Base-by-base conservation (phyloP, 2,888 invertebrate genomes). In the Epiblema foenella region DNA sequence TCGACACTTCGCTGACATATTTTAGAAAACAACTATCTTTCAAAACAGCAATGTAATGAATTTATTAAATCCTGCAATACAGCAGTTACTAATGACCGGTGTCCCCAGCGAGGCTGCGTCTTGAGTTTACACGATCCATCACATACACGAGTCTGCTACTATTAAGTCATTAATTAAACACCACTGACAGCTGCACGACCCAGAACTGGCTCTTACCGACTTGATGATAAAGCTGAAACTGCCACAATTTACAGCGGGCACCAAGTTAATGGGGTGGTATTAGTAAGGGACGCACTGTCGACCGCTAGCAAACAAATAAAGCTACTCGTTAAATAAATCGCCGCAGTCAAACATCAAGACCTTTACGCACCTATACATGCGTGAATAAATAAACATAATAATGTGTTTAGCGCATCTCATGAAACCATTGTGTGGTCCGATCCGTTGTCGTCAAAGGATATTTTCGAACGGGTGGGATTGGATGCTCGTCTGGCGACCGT, bases 291-390 rank as follows among this genome's bases (percentile, higher is more conserved):
- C 81, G 81, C 81, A 81, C 59, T 60, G 46, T 54, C 65, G 80
- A 77, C 81, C 81, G 79, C 77, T 80, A 78, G 81, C 85, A 87
- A 87, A 88, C 89, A 89, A 89, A 89, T 88, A 88, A 88, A 87
- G 86, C 85, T 83, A 85, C 86, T 89, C 88, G 85, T 88, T 89
- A 87, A 87, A 89, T 88, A 89, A 89, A 89, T 89, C 87, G 86
- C 84, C 83, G 78, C 85, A 86, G 84, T 86, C 87, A 87, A 89
- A 89, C 89, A 88, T 85, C 80, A 80, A 79, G 85, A 85, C 85
- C 87, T 87, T 85, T 86, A 87, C 84, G 84, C 89, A 85, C 88
- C 85, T 88, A 79, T 82, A 77, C 80, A 79, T 81, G 78, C 77
- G 78, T 81, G 82, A 85, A 87, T 86, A 87, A 86, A 87, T 87